These are phyloP conservation scores for Ectemnius lituratus DNA, from an alignment of 2,888 invertebrate species.

Conservation along the genomic window DNA sequence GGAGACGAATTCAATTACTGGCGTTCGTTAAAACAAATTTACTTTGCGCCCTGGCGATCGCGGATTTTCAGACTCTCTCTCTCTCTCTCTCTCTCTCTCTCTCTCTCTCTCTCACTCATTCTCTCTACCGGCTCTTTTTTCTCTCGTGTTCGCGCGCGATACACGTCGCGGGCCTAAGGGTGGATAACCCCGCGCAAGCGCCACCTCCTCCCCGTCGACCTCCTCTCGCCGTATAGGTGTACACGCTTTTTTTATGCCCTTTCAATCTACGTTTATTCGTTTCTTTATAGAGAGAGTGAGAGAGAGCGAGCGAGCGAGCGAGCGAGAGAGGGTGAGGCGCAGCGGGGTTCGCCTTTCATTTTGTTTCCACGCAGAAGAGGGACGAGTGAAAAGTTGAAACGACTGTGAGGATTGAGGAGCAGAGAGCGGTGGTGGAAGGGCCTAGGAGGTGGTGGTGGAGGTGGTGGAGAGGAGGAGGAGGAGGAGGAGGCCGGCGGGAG, in stretches of 20 bases:
- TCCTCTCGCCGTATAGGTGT: background rate
- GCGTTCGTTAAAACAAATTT: conserved; percentile 48
- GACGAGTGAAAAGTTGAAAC: conserved; percentile 54
- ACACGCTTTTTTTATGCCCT: conserved; percentile 56
- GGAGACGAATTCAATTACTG: conserved; percentile 43
- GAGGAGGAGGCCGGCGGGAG: too few species aligned
- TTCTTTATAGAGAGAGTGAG: conserved; percentile 57
- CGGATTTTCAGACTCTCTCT: conserved; percentile 42
- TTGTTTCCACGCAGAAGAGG: conserved; percentile 55
- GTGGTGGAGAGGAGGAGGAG: background rate
- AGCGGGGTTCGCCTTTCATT: conserved; percentile 57
- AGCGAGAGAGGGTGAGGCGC: too few species aligned
- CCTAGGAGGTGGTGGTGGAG: conserved; percentile 1
- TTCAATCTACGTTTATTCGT: conserved; percentile 67
- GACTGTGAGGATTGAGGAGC: conserved; percentile 37
- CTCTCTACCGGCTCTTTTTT: conserved; percentile 3
- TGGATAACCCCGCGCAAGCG: conserved; percentile 16
- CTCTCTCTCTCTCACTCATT: conserved; percentile 7
- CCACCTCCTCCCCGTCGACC: background rate
- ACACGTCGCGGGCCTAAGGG: background rate
- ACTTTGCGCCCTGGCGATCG: conserved; percentile 41
- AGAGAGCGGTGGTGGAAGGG: conserved; percentile 25
- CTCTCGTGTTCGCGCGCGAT: conserved; percentile 11
- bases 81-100: background rate
- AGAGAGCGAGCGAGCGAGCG: too few species aligned